A percentile compares a stretch with the other conserved stretches of the same genome.
These are phyloP conservation scores for Ruditapes philippinarum DNA, from an alignment of 1,140 invertebrate genomes.

Conservation along the genomic window DNA sequence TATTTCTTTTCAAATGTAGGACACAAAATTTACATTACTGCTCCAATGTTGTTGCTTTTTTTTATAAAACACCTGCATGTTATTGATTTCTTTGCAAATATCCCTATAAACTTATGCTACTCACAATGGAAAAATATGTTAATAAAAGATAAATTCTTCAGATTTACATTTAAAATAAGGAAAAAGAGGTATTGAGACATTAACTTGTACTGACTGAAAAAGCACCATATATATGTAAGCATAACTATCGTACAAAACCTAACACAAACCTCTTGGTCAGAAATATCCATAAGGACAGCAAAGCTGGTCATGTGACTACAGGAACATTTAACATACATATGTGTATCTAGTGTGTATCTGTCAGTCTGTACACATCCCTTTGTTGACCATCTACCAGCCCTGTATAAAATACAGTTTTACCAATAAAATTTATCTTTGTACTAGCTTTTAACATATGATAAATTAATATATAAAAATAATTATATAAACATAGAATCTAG, in stretches of 20 bases:
- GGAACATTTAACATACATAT: slow-evolving; percentile 93
- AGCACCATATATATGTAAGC: background rate
- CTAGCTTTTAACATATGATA: background rate
- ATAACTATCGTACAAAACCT: background rate
- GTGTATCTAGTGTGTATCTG: slow-evolving; percentile 74
- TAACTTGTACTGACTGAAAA: background rate
- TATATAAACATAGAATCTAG: too few relatives aligned
- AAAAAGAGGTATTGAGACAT: too few relatives aligned
- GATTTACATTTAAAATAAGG: too few relatives aligned
- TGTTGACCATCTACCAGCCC: slow-evolving; percentile 93
- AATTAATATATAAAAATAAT: too few relatives aligned
- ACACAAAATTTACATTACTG: too few relatives aligned
- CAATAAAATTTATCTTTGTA: background rate
- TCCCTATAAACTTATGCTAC: too few relatives aligned
- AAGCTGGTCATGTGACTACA: slow-evolving; percentile 96
- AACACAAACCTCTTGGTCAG: slow-evolving; percentile 92
- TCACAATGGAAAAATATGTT: too few relatives aligned
- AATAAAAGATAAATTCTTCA: too few relatives aligned
- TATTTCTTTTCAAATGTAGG: too few relatives aligned
- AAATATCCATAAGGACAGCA: slow-evolving; percentile 95
- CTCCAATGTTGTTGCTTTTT: too few relatives aligned
- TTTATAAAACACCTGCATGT: too few relatives aligned
- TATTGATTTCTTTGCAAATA: too few relatives aligned
- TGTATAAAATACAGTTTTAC: background rate
- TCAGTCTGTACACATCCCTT: slow-evolving; percentile 95